A percentile compares a stretch with the other conserved stretches of the same genome.
phyloP scores from a whole-genome alignment of 1,140 invertebrate genomes.

The Pogonomyrmex californicus region DNA sequence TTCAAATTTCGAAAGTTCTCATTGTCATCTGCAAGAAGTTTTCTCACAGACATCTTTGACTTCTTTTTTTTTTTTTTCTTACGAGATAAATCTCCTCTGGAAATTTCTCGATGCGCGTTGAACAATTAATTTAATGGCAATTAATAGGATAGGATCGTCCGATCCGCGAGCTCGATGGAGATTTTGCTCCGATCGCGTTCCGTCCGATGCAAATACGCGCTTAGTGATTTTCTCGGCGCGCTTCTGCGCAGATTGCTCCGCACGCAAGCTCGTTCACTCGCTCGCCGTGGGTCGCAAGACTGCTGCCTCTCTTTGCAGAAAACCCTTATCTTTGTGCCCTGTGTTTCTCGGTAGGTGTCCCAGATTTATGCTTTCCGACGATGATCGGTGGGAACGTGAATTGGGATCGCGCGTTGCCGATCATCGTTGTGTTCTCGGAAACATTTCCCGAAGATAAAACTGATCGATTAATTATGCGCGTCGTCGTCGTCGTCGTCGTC shows the following conservation, averaged over 20 bases:
- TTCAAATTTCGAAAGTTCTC: constrained; percentile 4
- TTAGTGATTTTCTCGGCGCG: constrained; percentile 65
- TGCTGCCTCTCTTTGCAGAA: constrained; percentile 17
- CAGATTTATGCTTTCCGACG: background rate
- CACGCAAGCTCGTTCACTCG: constrained; percentile 30
- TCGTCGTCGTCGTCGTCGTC: background rate
- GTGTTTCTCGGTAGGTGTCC: background rate
- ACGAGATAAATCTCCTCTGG: too few relatives aligned
- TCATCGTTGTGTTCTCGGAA: background rate
- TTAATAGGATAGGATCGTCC: constrained; percentile 18
- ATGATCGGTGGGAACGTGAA: background rate
- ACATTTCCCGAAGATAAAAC: background rate
- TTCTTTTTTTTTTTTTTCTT: background rate
- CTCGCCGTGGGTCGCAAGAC: constrained; percentile 27
- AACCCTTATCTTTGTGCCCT: background rate
- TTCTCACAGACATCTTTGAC: background rate
- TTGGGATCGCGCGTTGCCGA: background rate
- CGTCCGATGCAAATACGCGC: constrained; percentile 46
- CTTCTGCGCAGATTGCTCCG: constrained; percentile 63
- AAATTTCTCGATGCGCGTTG: background rate
- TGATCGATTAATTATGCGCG: constrained; percentile 50
- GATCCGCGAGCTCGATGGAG: background rate
- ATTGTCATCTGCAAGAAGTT: background rate
- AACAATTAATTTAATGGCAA: background rate
- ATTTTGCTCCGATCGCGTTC: constrained; percentile 27